Evolutionary conservation across 2,888 invertebrate genomes (phyloP).

Genomic region (Calameuta filiformis): DNA sequence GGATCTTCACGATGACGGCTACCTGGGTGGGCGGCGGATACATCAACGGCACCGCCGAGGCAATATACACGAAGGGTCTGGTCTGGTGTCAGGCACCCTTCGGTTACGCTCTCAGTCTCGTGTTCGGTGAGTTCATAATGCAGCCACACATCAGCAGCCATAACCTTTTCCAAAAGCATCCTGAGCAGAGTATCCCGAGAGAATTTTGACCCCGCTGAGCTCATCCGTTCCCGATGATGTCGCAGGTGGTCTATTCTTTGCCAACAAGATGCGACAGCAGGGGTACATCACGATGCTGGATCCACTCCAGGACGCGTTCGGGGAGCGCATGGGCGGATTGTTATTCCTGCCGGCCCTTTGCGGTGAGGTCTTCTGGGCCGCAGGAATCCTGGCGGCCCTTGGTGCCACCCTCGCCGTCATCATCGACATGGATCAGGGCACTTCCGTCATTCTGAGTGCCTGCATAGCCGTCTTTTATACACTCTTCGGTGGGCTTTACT

Average conservation of each 20-base stretch:
- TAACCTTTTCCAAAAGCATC: not conserved
- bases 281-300: constrained; percentile 99
- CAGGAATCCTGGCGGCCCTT: constrained; percentile 95
- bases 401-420: constrained; percentile 97
- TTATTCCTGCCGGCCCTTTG: constrained; percentile 96
- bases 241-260: constrained; percentile 95
- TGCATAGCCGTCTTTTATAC: constrained; percentile 98
- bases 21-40: constrained; percentile 99
- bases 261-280: constrained; percentile 96
- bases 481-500: constrained; percentile 96
- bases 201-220: not conserved
- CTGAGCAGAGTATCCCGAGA: not conserved
- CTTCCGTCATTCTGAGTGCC: constrained; percentile 94
- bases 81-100: constrained; percentile 99
- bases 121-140: constrained; percentile 79
- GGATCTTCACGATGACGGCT: constrained; percentile 99
- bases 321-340: constrained; percentile 96
- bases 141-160: not conserved
- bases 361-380: constrained; percentile 99
- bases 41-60: constrained; percentile 99
- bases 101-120: constrained; percentile 95
- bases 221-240: constrained; percentile 9
- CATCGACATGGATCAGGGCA: constrained; percentile 93
- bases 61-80: constrained; percentile 91
- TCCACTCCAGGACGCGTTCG: constrained; percentile 96